Conservation (phyloP, 1,140 invertebrate genomes). For the Platorchestia sp. region DNA sequence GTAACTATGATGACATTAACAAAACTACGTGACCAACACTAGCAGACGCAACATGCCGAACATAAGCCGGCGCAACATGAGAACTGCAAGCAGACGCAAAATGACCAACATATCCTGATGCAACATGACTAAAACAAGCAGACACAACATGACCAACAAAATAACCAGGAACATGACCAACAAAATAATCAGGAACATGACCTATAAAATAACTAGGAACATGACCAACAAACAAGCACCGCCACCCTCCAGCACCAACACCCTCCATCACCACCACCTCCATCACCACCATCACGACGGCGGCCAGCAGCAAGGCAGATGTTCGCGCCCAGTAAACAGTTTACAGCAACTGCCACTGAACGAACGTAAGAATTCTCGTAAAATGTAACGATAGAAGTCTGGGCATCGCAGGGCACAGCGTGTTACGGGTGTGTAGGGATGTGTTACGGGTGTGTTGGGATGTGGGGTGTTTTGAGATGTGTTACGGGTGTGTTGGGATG, state of each 20-base stretch:
- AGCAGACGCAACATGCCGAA: background rate
- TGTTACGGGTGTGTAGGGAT: too few relatives aligned
- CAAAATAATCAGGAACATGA: background rate
- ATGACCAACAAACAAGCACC: background rate
- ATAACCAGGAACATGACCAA: background rate
- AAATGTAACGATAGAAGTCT: slow-evolving; percentile 18
- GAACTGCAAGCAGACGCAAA: background rate
- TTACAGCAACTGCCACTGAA: slow-evolving; percentile 20
- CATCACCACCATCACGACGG: background rate
- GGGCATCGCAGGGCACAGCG: too few relatives aligned
- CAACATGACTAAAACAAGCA: background rate
- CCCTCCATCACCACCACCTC: background rate
- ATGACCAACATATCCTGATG: background rate
- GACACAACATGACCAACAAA: background rate
- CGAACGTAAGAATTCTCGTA: slow-evolving; percentile 44
- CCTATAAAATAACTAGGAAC: background rate
- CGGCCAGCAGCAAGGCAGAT: background rate
- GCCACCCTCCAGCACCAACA: background rate
- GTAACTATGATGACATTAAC: too few relatives aligned
- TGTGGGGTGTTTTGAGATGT: background rate
- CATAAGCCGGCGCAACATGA: background rate
- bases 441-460: background rate
- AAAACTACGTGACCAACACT: background rate
- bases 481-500: too few relatives aligned
- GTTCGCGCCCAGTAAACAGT: slow-evolving; percentile 14